phyloP scores from a whole-genome alignment of 2,888 invertebrate species.

The Ferdinandea cuprea region DNA sequence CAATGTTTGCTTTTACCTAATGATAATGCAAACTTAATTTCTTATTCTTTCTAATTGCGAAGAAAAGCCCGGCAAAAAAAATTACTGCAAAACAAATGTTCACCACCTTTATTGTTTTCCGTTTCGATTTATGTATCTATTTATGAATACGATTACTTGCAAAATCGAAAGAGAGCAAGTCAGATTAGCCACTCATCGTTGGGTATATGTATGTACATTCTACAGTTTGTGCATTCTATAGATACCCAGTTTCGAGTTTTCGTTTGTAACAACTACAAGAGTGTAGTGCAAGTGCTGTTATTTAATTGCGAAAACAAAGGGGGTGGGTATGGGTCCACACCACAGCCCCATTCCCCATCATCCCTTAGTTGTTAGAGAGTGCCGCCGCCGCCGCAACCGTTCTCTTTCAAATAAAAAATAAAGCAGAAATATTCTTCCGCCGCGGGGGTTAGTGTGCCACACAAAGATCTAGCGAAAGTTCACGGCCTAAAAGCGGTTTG shows the following conservation, averaged over 20 bases:
- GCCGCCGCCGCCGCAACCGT: conserved; percentile 31
- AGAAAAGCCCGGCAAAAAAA: conserved; percentile 7
- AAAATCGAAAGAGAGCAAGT: conserved; percentile 32
- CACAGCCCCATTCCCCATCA: conserved; percentile 32
- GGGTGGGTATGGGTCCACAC: conserved; percentile 18
- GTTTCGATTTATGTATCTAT: conserved; percentile 71
- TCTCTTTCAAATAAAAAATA: conserved; percentile 33
- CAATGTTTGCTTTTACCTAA: conserved; percentile 38
- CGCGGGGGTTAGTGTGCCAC: conserved; percentile 27
- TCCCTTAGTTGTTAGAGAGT: conserved; percentile 56
- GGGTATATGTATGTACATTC: conserved; percentile 7
- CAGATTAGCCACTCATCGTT: conserved; percentile 40
- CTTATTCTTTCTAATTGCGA: conserved; percentile 40
- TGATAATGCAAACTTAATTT: conserved; percentile 47
- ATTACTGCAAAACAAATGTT: conserved; percentile 39
- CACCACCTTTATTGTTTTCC: conserved; percentile 53
- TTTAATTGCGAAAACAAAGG: conserved; percentile 30
- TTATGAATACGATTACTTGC: conserved; percentile 60
- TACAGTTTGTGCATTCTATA: conserved; percentile 38
- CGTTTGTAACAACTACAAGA: conserved; percentile 7
- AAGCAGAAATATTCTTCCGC: conserved; percentile 7
- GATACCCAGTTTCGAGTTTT: conserved; percentile 13
- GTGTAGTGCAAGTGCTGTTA: conserved; percentile 45
- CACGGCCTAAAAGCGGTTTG: conserved; percentile 24
- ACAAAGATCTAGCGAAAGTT: conserved; percentile 20